Evolutionary conservation across 2,797 vertebrate species (phyloP), one percentile per base, ranked within the genome.

Genomic region (Cephalopachus bancanus): DNA sequence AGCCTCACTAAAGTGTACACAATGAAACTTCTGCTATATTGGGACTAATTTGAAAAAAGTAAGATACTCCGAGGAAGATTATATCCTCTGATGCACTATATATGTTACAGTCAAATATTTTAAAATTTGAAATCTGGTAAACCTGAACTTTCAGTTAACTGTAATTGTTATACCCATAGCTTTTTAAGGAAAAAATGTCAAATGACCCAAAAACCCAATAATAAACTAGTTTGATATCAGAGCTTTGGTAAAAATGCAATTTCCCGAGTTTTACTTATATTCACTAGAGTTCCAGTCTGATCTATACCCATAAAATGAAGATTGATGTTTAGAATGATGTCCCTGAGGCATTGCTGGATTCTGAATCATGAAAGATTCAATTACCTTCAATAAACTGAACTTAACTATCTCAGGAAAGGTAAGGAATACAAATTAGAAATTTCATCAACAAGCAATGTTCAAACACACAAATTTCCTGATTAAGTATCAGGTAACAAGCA

Each of bases 371-470:
- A 96, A 97, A 97, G 96, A 98, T 98, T 97, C 97, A 98, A 98
- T 98, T 98, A 97, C 93, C 91, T 97, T 97, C 97, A 97, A 97
- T 97, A 98, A 97, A 97, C 97, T 95, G 87, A 97, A 97, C 94
- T 97, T 97, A 98, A 96, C 97, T 95, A 83, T 97, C 94, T 95
- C 88, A 96, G 62, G 95, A 95, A 94, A 96, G 81, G 90, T 87
- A 90, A 91, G 93, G 97, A 96, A 97, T 97, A 97, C 90, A 97
- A 95, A 97, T 96, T 92, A 95, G 94, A 94, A 97, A 87, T 80
- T 93, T 93, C 72, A 96, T 94, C 93, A 94, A 93, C 74, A 96
- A 93, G 64, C 84, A 96, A 14, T 78, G 53, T 64, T 97, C 65
- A 69, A 93, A 95, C 33, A 91, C 60, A 90, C 88, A 81, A 37